Evolutionary conservation across 2,797 vertebrate genomes (phyloP), one percentile per base, ranked within the genome.

Genomic region (Eremophila alpestris): DNA sequence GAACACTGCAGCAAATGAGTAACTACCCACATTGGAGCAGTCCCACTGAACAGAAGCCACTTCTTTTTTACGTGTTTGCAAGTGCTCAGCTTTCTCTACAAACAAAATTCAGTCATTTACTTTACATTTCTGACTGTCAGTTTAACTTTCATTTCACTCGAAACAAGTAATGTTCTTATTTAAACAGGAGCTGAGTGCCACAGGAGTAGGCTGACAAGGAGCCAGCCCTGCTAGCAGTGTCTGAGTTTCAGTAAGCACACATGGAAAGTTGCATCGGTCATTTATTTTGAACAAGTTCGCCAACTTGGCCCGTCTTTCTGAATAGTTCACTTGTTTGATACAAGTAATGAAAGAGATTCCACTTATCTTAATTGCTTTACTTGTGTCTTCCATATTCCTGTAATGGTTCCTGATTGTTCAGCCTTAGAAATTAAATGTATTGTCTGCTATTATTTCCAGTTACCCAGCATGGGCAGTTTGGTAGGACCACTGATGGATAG

Each of bases 361-460:
- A 97, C 95, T 97, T 96, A 97, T 82, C 93, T 94, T 94, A 94
- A 97, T 96, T 97, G 87, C 79, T 93, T 90, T 84, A 90, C 55
- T 92, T 0, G 1, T 93, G 86, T 95, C 86, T 95, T 95, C 87
- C 83, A 75, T 76, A 92, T 96, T 91, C 68, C 85, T 94, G 74
- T 83, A 95, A 84, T 63, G n/a, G 65, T 78, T 91, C 73, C 80
- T 80, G 89, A 79, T 90, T 22, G 22, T 94, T 93, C 54, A 82
- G 65, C 59, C 49, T 83, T 90, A 59, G 49, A 93, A 82, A 85
- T 80, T 49, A 94, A 94, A 82, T 90, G 54, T 69, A 83, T 75
- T 43, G 20, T 67, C 59, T 94, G 81, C 58, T 88, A 21, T 67
- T 81, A 85, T 64, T 83, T 87, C 52, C 78, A 69, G 71, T 83